These are phyloP conservation scores for Agrotis segetum DNA, from an alignment of 2,888 invertebrate genomes.

Conservation along the genomic window DNA sequence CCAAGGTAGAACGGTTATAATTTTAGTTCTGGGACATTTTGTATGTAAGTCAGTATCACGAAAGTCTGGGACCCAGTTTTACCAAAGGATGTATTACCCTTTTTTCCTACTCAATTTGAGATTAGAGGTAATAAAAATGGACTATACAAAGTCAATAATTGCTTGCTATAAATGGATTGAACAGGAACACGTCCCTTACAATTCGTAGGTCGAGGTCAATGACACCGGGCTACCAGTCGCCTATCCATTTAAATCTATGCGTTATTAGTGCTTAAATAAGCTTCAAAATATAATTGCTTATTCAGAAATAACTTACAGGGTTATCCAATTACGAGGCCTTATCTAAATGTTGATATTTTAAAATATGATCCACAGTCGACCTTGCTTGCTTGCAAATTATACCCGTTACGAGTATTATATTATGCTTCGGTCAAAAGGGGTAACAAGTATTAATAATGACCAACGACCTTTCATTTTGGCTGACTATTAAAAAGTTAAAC, in stretches of 20 bases:
- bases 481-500: not conserved
- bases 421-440: not conserved
- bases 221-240: not conserved
- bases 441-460: conserved; percentile 2
- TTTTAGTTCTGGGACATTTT: too few species aligned
- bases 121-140: not conserved
- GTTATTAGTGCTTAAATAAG: not conserved
- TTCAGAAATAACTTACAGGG: not conserved
- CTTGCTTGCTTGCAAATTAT: conserved; percentile 5
- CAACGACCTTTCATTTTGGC: not conserved
- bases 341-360: not conserved
- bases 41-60: too few species aligned
- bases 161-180: not conserved
- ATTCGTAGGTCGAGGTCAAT: not conserved
- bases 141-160: not conserved
- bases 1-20: too few species aligned
- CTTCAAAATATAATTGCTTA: not conserved
- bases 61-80: too few species aligned
- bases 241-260: not conserved
- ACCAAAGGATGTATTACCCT: too few species aligned
- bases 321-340: not conserved
- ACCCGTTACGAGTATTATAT: not conserved
- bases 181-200: not conserved
- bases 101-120: not conserved
- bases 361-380: not conserved